Conservation (phyloP, 2,113 vertebrate species). For the Dasyprocta punctata region DNA sequence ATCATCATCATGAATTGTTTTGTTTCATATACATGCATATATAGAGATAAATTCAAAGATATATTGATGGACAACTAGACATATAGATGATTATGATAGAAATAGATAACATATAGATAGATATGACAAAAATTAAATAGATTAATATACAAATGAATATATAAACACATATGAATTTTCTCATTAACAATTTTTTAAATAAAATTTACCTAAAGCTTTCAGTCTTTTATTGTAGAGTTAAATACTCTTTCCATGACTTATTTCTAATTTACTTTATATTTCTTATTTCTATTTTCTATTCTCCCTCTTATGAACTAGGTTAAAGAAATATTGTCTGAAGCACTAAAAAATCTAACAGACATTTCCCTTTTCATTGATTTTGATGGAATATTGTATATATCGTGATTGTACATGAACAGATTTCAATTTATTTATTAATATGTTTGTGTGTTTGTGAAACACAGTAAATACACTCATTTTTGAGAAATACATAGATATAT, state of each 20-base stretch:
- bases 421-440: background rate
- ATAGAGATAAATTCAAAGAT: background rate
- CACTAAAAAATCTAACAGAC: background rate
- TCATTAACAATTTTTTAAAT: background rate
- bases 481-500: no score
- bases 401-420: background rate
- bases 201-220: background rate
- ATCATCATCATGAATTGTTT: background rate
- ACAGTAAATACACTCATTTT: background rate
- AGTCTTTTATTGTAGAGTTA: slow-evolving; percentile 26
- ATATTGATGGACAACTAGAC: background rate
- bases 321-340: background rate
- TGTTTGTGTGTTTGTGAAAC: background rate
- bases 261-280: no score
- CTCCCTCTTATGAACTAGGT: background rate
- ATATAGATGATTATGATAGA: background rate
- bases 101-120: background rate
- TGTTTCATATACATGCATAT: background rate
- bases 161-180: background rate
- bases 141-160: background rate
- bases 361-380: background rate
- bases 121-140: background rate
- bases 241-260: background rate
- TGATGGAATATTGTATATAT: background rate
- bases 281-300: background rate